phyloP scores from a whole-genome alignment of 2,797 vertebrate genomes.

The Gallinago nigripennis region DNA sequence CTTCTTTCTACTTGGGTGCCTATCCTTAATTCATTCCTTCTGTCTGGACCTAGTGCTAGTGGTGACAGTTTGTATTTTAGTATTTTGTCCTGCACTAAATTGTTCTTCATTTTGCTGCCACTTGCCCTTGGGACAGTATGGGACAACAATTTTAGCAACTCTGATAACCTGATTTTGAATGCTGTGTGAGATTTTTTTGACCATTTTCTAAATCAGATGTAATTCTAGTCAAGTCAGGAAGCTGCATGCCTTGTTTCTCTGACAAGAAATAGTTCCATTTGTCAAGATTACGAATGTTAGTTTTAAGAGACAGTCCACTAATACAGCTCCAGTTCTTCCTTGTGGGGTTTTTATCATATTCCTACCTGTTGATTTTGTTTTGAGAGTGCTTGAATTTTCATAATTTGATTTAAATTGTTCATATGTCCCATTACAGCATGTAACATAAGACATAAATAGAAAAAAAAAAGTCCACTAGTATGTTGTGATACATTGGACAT shows the following conservation, averaged over 20 bases:
- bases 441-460: slow-evolving; percentile 35
- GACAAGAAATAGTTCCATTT: neutral
- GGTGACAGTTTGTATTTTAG: neutral
- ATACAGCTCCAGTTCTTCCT: neutral
- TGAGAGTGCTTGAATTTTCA: slow-evolving; percentile 10
- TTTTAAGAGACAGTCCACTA: neutral
- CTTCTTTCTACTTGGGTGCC: neutral
- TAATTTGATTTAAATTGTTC: slow-evolving; percentile 51
- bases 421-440: slow-evolving; percentile 48
- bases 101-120: neutral
- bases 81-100: neutral
- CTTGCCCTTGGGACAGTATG: neutral
- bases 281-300: neutral
- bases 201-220: neutral
- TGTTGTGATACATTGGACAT: slow-evolving; percentile 45
- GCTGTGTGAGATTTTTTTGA: neutral
- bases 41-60: neutral
- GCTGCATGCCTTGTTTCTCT: neutral
- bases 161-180: neutral
- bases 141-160: neutral
- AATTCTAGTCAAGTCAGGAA: neutral
- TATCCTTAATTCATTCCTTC: neutral
- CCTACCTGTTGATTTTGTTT: neutral
- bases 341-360: neutral
- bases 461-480: slow-evolving; percentile 20